Evolutionary conservation across 2,888 invertebrate species (phyloP), one percentile per base, ranked within the genome.

Genomic region (Emesis russula): DNA sequence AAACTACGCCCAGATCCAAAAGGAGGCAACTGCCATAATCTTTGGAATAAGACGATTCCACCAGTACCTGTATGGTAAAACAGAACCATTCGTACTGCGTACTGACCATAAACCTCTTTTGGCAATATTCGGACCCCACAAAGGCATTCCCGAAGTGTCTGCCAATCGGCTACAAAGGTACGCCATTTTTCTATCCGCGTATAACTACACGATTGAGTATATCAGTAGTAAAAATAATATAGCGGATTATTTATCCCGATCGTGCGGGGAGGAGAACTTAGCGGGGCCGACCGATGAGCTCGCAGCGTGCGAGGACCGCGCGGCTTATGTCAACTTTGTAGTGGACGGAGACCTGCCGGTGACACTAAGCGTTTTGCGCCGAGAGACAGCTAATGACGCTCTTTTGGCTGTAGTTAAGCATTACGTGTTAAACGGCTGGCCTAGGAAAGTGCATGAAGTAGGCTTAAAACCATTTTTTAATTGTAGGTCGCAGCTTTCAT

Each of bases 161-260:
- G 95, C 95, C 0, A 94, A 94, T 68, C 71, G 95, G 0, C 66
- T 94, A n/a, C 95, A 95, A 44, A 74, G 95, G 2, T 95, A 95
- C 58, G 95, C 95, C 1, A 83, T 95, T 25, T 95, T 94, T 80
- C 74, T 96, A 41, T 58, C 86, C 1, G 91, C 87, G 0, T 95
- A 95, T 82, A 94, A 95, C 85, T 95, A 95, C 79, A 86, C 0
- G 7, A 95, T 95, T 1, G 94, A 95, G 76, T 96, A 95, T 75
- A 82, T 95, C 0, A 71, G 84, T 15, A 95, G 95, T 25, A 82
- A 76, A 1, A 80, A 91, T 36, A 95, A 95, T 38, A 83, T 84
- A 48, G 94, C 91, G 6, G 86, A 93, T 80, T 93, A 75, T 53
- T 70, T 94, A 31, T 93, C 91, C 0, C 90, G 93, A 3, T 85